A percentile compares a stretch with the other conserved stretches of the same genome.
Conservation (phyloP, 2,797 vertebrate genomes). For the Falco cherrug region DNA sequence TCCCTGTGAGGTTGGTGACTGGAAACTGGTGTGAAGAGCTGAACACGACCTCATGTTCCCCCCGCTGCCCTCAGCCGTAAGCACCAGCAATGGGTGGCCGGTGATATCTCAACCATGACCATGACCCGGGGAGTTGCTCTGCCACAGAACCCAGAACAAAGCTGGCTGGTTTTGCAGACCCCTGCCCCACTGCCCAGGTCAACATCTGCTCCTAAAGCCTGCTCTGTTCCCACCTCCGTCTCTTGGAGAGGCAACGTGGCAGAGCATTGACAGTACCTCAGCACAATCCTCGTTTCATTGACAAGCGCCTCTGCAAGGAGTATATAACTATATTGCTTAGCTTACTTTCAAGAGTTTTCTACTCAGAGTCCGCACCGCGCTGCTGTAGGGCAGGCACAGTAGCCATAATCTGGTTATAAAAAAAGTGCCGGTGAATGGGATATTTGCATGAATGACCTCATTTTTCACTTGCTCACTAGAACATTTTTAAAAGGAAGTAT, state of each 20-base stretch:
- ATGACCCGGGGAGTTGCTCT: not conserved
- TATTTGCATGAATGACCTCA: slow-evolving; percentile 4
- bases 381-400: not conserved
- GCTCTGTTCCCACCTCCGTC: not conserved
- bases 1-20: not conserved
- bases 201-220: not conserved
- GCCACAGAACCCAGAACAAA: not conserved
- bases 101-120: not conserved
- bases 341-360: not conserved
- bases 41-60: not conserved
- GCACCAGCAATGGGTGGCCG: accelerated
- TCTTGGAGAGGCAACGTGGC: not conserved
- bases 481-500: slow-evolving; percentile 23
- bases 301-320: not conserved
- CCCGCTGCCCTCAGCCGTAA: not conserved
- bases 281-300: not conserved
- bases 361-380: not conserved
- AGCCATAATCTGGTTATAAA: not conserved
- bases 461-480: not conserved
- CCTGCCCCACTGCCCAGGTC: accelerated
- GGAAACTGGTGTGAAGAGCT: not conserved
- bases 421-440: not conserved
- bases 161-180: not conserved
- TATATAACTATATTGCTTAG: too few relatives aligned
- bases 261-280: not conserved